Base-by-base conservation (phyloP, 2,797 vertebrate species). In the Avahi laniger region DNA sequence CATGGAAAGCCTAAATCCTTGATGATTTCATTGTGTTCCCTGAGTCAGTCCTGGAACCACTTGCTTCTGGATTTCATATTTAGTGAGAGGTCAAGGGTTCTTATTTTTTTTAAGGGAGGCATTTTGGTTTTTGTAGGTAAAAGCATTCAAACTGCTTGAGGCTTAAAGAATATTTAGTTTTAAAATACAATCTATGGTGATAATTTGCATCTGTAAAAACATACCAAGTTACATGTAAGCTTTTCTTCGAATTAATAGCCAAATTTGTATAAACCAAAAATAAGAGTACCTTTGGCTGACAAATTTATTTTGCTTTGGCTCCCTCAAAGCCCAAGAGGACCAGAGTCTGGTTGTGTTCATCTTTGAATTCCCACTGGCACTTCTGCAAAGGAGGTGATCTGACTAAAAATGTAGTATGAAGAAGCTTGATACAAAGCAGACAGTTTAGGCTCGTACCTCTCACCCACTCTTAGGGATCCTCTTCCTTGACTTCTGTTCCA, bases 231-330 rank as follows among this genome's bases (percentile, higher is more conserved):
- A 67, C n/a, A 50, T 38, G 54, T 57, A 78, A 76, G 50, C 73
- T 92, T 67, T 52, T 59, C 57, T 96, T 87, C 63, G 43, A 46
- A 73, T 87, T 76, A 90, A 93, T 24, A 88, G 76, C 18, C 50
- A 80, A 35, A 70, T 78, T 63, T 73, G 33, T 57, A 70, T 24
- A 85, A 75, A 35, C 69, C 57, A 67, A 61, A 89, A 87, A 18
- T 73, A 78, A 92, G 18, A 86, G 48, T 22, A 30, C 3, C 35
- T 85, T 72, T 86, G 54, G 10, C 26, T 88, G 57, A 80, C 38
- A 91, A 38, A 57, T 59, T 35, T 65, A 50, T 57, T 92, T 92
- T 72, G 28, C 73, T 91, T 76, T 65, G 69, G 15, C 54, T 88
- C 38, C 69, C 52, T 38, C 48, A 41, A 52, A 46, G 33, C 50